Conservation (phyloP, 1,140 invertebrate genomes). For the Apocrypta bakeri region DNA sequence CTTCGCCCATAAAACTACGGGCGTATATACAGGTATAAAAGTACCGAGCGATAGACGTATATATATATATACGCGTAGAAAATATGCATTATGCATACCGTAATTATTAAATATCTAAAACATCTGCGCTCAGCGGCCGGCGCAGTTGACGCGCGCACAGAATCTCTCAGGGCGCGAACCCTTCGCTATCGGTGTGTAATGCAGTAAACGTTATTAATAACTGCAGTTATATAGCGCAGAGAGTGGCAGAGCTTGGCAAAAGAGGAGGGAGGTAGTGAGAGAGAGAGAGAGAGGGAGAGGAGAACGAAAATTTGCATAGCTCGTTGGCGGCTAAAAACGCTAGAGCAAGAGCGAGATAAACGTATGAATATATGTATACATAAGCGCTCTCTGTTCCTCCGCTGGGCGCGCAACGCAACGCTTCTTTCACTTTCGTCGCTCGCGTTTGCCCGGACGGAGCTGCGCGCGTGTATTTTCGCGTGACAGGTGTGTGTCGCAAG, state of each 20-base stretch:
- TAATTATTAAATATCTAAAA: too few relatives aligned
- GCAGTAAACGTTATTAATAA: too few relatives aligned
- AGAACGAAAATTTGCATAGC: slow-evolving; percentile 29
- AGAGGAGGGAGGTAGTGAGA: neutral
- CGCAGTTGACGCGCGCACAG: too few relatives aligned
- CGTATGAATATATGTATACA: too few relatives aligned
- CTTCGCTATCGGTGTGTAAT: too few relatives aligned
- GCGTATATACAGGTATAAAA: too few relatives aligned
- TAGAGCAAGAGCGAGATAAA: slow-evolving; percentile 8
- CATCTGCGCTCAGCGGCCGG: too few relatives aligned
- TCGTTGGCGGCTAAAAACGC: slow-evolving; percentile 30
- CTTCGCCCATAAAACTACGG: too few relatives aligned
- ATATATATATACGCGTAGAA: neutral
- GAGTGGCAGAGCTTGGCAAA: slow-evolving; percentile 4
- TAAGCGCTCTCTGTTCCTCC: too few relatives aligned
- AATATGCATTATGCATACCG: too few relatives aligned
- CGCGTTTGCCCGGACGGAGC: neutral
- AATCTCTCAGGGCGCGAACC: neutral
- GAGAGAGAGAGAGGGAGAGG: neutral
- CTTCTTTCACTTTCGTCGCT: slow-evolving; percentile 11
- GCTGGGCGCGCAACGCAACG: too few relatives aligned
- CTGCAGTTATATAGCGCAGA: neutral
- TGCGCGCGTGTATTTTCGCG: neutral
- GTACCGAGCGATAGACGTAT: neutral
- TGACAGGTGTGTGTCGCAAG: neutral